A percentile compares a stretch with the other conserved stretches of the same genome.
Evolutionary conservation across 2,888 invertebrate species (phyloP).

Genomic region (Altica lythri): DNA sequence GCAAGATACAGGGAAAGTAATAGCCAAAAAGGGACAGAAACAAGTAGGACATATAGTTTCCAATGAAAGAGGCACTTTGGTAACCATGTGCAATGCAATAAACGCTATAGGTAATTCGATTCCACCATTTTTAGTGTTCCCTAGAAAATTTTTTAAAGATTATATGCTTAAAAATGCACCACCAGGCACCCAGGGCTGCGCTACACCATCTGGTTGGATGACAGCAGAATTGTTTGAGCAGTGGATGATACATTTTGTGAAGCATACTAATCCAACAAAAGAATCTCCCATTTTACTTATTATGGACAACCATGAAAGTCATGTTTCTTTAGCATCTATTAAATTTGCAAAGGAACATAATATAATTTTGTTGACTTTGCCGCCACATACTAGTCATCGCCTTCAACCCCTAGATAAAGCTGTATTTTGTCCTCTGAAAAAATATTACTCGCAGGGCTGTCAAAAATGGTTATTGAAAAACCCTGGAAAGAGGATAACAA

Average conservation of each 20-base stretch:
- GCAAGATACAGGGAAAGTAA: constrained; percentile 30
- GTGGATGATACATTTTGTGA: too few relatives aligned
- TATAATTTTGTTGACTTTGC: too few relatives aligned
- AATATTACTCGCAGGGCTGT: constrained; percentile 2
- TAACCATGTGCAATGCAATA: constrained; percentile 26
- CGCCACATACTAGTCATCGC: background rate
- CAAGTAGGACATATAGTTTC: constrained; percentile 35
- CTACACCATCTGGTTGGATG: too few relatives aligned
- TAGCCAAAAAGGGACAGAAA: constrained; percentile 33
- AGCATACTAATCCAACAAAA: too few relatives aligned
- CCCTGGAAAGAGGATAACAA: constrained; percentile 27
- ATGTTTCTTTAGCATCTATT: too few relatives aligned
- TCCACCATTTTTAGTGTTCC: too few relatives aligned
- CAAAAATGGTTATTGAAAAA: constrained; percentile 22
- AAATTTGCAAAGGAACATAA: too few relatives aligned
- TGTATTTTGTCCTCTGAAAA: constrained; percentile 16
- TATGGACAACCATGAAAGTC: constrained; percentile 3
- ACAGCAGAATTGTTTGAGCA: too few relatives aligned
- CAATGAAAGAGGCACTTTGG: constrained; percentile 17
- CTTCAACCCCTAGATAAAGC: constrained; percentile 5
- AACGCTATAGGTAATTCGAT: constrained; percentile 26
- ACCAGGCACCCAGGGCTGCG: too few relatives aligned
- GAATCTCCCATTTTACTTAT: too few relatives aligned
- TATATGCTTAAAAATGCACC: constrained; percentile 23
- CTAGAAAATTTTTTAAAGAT: constrained; percentile 15